Base-by-base conservation (phyloP, 2,888 invertebrate genomes). In the Drosophila meridiana region DNA sequence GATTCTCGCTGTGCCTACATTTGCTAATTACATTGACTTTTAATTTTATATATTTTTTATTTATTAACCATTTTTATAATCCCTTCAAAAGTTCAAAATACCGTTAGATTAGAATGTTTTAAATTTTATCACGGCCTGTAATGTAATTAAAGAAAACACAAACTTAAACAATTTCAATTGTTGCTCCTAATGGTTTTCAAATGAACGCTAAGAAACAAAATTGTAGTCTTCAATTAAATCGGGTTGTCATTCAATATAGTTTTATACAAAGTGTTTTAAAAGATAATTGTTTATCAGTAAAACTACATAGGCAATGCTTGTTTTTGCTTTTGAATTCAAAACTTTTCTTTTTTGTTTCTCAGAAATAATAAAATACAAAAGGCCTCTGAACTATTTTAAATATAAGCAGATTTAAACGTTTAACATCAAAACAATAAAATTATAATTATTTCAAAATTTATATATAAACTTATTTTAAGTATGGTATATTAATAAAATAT, bases 381-480 rank as follows among this genome's bases (percentile, higher is more conserved):
- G 55, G 11, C 52, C 52, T 69, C 43, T 66, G 60, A 56, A 64
- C 60, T 38, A 26, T 32, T 58, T 65, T 66, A 63, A 45, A 76
- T 61, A 55, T 74, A 74, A 67, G 64, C 55, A 63, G 59, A 66
- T 73, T 76, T 68, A 64, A 65, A 84, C 42, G n/a, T 71, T 70
- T 59, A 71, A 78, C 61, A 76, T 64, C 77, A 68, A 82, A 86
- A 80, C 75, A 83, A 80, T 80, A 82, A 85, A 82, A 86, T 89
- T 82, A 88, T 83, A 87, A 75, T 80, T 68, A 74, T 60, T 78
- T 80, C 32, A 74, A 75, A 52, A 50, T 47, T 84, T 86, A 71
- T 66, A 42, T 63, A 55, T 69, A 48, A 70, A 58, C 70, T 52
- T 72, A 52, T 61, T 60, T 73, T 69, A 63, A 36, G 43, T 80